Evolutionary conservation across 2,888 invertebrate genomes (phyloP).

Genomic region (Nineta flava): DNA sequence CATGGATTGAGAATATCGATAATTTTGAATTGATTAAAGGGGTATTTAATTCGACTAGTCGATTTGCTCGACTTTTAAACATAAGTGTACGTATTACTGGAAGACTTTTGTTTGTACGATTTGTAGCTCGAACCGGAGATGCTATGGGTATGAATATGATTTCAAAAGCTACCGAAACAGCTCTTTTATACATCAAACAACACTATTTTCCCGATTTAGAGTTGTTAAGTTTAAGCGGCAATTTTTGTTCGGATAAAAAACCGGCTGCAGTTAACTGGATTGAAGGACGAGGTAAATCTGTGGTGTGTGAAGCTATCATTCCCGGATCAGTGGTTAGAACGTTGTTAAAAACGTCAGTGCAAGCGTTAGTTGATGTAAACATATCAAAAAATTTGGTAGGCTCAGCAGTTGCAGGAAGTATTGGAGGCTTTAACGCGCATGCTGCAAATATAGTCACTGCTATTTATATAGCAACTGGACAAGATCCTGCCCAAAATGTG

Average conservation of each 20-base stretch:
- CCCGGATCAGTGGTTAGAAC: slow-evolving; percentile 56
- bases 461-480: slow-evolving; percentile 95
- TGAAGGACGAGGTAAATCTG: slow-evolving; percentile 91
- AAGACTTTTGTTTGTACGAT: slow-evolving; percentile 73
- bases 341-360: slow-evolving; percentile 75
- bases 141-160: slow-evolving; percentile 99
- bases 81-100: slow-evolving; percentile 76
- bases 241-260: slow-evolving; percentile 97
- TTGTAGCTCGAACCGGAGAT: slow-evolving; percentile 91
- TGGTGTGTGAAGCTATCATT: slow-evolving; percentile 84
- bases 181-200: slow-evolving; percentile 56
- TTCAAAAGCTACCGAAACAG: slow-evolving; percentile 88
- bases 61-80: slow-evolving; percentile 73
- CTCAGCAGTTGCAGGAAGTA: slow-evolving; percentile 86
- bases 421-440: slow-evolving; percentile 93
- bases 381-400: slow-evolving; percentile 89
- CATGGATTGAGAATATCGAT: slow-evolving; percentile 65
- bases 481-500: slow-evolving; percentile 96
- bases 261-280: slow-evolving; percentile 97
- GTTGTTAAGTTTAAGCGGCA: slow-evolving; percentile 87
- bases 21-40: slow-evolving; percentile 69
- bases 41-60: slow-evolving; percentile 81
- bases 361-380: slow-evolving; percentile 75
- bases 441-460: slow-evolving; percentile 98
- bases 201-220: slow-evolving; percentile 72